phyloP scores from a whole-genome alignment of 2,888 invertebrate genomes.

The Drosophila cyrtoloma region DNA sequence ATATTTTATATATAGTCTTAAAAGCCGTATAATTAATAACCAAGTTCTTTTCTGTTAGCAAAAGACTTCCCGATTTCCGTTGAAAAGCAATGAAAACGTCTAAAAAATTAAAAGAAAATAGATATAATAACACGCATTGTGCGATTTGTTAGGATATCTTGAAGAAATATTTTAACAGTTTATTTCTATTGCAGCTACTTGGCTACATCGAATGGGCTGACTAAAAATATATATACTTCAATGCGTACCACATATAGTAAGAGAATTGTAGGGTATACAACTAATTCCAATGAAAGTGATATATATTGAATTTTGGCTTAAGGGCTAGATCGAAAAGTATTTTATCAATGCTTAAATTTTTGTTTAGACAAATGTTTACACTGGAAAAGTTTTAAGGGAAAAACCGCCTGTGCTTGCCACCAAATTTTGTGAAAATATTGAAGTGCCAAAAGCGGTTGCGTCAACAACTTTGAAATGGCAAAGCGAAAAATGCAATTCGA shows the following conservation, averaged over 20 bases:
- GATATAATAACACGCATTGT: too few relatives aligned
- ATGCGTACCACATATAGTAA: neutral
- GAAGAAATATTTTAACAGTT: neutral
- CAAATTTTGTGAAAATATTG: conserved; percentile 10
- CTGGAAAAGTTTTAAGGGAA: neutral
- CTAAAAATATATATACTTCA: neutral
- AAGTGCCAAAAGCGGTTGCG: conserved; percentile 26
- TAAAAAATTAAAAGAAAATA: too few relatives aligned
- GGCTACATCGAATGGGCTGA: neutral
- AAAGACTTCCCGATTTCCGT: neutral
- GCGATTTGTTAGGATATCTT: too few relatives aligned
- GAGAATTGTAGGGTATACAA: neutral
- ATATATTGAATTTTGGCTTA: neutral
- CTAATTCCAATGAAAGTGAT: neutral
- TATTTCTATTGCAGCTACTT: neutral
- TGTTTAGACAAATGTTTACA: neutral
- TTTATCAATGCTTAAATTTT: neutral
- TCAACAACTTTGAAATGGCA: conserved; percentile 32
- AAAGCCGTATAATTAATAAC: neutral
- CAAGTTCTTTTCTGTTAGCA: neutral
- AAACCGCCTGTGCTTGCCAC: neutral
- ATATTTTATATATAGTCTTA: neutral
- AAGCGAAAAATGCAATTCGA: conserved; percentile 36
- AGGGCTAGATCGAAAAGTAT: neutral
- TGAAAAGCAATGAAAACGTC: neutral